phyloP scores from a whole-genome alignment of 2,113 vertebrate species.

The Anhinga anhinga region DNA sequence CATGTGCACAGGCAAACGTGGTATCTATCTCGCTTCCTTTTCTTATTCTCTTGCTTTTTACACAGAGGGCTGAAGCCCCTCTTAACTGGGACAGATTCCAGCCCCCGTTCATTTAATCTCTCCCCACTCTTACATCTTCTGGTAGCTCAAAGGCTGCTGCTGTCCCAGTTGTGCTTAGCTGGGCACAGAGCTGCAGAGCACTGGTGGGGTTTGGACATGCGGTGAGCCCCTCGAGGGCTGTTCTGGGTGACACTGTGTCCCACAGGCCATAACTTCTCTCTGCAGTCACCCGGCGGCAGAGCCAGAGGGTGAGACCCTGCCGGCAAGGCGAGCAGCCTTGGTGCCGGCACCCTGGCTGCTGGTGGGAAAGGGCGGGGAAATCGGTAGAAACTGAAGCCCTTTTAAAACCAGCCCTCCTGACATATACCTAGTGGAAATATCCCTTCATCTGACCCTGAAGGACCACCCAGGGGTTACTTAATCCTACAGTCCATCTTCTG shows the following conservation, averaged over 20 bases:
- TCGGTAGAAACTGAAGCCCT: background rate
- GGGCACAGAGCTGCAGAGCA: background rate
- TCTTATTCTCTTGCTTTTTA: background rate
- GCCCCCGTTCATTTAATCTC: background rate
- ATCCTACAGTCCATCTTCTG: background rate
- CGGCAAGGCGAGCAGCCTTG: background rate
- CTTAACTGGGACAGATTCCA: background rate
- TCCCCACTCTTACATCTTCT: background rate
- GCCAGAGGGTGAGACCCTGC: background rate
- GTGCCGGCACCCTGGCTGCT: background rate
- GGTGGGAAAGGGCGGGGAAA: background rate
- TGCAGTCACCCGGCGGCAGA: background rate
- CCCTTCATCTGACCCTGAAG: background rate
- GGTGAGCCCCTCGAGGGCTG: background rate
- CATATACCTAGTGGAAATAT: background rate
- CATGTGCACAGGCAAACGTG: rapidly evolving
- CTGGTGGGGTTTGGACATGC: background rate
- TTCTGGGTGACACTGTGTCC: background rate
- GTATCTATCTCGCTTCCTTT: background rate
- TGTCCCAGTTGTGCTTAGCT: rapidly evolving
- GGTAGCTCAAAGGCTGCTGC: background rate
- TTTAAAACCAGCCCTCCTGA: background rate
- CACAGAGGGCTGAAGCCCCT: background rate
- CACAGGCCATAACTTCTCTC: rapidly evolving
- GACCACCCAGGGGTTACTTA: conserved; percentile 35